Conservation (phyloP, 2,113 vertebrate species). For the Helogale parvula region DNA sequence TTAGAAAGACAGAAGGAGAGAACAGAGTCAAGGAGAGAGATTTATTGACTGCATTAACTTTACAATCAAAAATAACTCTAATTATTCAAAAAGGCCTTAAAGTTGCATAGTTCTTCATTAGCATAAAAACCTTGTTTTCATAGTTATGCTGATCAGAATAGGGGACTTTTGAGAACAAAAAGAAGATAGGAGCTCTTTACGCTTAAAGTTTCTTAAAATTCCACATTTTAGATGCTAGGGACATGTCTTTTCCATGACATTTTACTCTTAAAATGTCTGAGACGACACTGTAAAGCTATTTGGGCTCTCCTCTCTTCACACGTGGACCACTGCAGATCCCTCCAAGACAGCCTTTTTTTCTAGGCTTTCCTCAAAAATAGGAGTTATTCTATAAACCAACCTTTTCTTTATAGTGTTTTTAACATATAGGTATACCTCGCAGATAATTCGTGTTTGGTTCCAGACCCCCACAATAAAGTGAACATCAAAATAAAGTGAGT, state of each 20-base stretch:
- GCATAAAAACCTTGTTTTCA: not conserved
- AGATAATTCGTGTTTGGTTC: not conserved
- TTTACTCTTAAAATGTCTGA: not conserved
- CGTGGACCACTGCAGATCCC: not conserved
- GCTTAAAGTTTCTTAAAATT: not conserved
- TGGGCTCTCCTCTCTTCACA: not conserved
- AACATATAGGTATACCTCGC: not conserved
- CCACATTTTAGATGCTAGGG: not conserved
- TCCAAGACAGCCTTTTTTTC: not conserved
- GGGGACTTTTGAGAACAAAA: not conserved
- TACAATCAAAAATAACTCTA: not conserved
- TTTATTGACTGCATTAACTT: not conserved
- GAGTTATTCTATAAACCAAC: not conserved
- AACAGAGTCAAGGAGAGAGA: too few relatives aligned
- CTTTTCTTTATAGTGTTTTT: not conserved
- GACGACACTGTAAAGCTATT: not conserved
- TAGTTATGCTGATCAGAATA: not conserved
- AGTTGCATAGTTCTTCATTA: not conserved
- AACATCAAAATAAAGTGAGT: not conserved
- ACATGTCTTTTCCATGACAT: not conserved
- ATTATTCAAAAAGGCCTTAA: not conserved
- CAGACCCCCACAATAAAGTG: not conserved
- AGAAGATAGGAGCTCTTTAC: not conserved
- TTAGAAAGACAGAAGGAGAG: not conserved
- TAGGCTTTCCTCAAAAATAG: not conserved